These are phyloP conservation scores for Paragorgia papillata DNA, from an alignment of 92 coral and sea anemone species.

Conservation along the genomic window DNA sequence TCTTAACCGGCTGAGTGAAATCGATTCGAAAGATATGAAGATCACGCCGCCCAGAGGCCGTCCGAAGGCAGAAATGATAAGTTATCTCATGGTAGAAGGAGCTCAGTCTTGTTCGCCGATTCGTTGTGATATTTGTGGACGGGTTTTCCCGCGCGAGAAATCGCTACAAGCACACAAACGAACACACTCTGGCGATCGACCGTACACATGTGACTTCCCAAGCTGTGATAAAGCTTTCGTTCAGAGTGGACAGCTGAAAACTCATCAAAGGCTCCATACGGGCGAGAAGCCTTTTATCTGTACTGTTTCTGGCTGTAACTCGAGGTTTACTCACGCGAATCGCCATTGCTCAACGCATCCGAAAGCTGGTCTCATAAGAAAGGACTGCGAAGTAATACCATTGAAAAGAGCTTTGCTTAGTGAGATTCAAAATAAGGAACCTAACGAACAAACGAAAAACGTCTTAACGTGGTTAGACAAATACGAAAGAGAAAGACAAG, in stretches of 20 bases:
- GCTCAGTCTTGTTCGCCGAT: slow-evolving; percentile 91
- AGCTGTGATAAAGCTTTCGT: slow-evolving; percentile 98
- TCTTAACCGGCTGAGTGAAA: slow-evolving; percentile 43
- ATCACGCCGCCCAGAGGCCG: slow-evolving; percentile 89
- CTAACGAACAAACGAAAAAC: slow-evolving; percentile 85
- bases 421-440: slow-evolving; percentile 82
- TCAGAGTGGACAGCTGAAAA: slow-evolving; percentile 97
- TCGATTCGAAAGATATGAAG: slow-evolving; percentile 72
- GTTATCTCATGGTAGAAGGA: slow-evolving; percentile 88
- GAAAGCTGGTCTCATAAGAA: slow-evolving; percentile 77
- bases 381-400: slow-evolving; percentile 76
- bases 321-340: slow-evolving; percentile 97
- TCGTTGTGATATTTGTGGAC: slow-evolving; percentile 95
- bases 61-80: slow-evolving; percentile 92
- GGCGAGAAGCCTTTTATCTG: slow-evolving; percentile 98
- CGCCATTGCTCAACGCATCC: slow-evolving; percentile 97
- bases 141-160: slow-evolving; percentile 99
- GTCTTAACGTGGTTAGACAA: slow-evolving; percentile 88
- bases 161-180: slow-evolving; percentile 99
- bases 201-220: slow-evolving; percentile 95
- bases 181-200: slow-evolving; percentile 98
- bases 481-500: slow-evolving; percentile 69
- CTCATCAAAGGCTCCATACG: slow-evolving; percentile 93
- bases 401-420: slow-evolving; percentile 81
- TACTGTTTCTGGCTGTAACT: slow-evolving; percentile 77